phyloP scores from a whole-genome alignment of 1,140 invertebrate genomes.

The Chrysopa pallens region DNA sequence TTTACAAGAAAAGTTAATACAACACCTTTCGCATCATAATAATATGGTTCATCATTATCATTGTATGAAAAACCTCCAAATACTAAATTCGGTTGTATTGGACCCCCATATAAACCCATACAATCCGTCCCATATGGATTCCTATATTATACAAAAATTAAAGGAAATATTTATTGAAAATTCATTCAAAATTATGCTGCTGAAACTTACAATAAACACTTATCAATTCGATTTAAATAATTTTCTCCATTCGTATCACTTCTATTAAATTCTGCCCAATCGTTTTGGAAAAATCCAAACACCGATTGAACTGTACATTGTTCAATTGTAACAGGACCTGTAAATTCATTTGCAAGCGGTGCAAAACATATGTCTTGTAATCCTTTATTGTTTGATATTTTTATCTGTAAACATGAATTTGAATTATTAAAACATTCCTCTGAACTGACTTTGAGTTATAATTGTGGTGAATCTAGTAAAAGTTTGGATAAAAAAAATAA shows the following conservation, averaged over 20 bases:
- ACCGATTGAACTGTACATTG: conserved; percentile 67
- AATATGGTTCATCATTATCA: conserved; percentile 24
- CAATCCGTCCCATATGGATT: conserved; percentile 44
- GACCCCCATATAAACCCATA: conserved; percentile 65
- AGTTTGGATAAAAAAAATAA: too few species aligned
- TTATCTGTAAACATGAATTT: conserved; percentile 18
- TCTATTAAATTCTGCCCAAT: conserved; percentile 28
- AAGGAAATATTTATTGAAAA: conserved; percentile 9
- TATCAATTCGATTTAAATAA: conserved; percentile 25
- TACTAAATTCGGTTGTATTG: conserved; percentile 61
- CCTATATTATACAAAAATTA: conserved; percentile 18
- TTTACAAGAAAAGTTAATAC: conserved; percentile 61
- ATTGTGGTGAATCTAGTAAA: too few species aligned
- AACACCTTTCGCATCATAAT: conserved; percentile 39
- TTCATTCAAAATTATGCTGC: background rate
- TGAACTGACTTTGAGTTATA: too few species aligned
- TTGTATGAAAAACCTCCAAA: conserved; percentile 48
- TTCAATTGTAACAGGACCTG: conserved; percentile 26
- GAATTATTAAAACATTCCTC: too few species aligned
- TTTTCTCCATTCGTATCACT: conserved; percentile 13
- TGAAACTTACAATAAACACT: conserved; percentile 12
- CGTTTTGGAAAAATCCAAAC: conserved; percentile 62
- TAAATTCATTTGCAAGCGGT: conserved; percentile 51
- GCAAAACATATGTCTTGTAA: conserved; percentile 70
- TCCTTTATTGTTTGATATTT: conserved; percentile 22